Evolutionary conservation across 2,888 invertebrate species (phyloP).

Genomic region (Andrena marginata): DNA sequence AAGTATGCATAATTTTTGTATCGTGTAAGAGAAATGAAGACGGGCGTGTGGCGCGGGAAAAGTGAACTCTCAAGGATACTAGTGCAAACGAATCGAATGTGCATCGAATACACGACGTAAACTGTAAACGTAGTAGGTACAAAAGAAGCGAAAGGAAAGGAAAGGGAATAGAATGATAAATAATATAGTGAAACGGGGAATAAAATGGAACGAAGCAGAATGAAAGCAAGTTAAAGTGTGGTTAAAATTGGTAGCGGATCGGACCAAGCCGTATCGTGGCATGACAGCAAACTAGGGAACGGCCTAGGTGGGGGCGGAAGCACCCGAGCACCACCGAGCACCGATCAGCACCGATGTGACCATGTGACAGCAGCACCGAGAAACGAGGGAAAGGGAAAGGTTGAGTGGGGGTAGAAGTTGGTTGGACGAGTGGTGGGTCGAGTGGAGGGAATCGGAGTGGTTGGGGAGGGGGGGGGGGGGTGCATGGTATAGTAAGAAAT

Average conservation of each 20-base stretch:
- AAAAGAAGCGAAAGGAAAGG: background rate
- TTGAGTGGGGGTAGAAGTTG: background rate
- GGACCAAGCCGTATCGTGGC: constrained; percentile 24
- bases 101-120: background rate
- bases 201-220: constrained; percentile 1
- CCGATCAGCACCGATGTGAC: background rate
- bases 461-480: constrained; percentile 1
- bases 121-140: background rate
- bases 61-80: too few species aligned
- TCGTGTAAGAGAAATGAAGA: too few species aligned
- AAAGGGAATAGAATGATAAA: background rate
- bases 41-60: too few species aligned
- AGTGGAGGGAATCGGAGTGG: background rate
- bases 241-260: constrained; percentile 36
- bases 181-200: background rate
- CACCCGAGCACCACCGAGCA: constrained; percentile 9
- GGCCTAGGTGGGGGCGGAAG: background rate
- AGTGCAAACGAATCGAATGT: too few species aligned
- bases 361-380: constrained; percentile 12
- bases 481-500: constrained; percentile 11
- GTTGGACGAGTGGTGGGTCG: background rate
- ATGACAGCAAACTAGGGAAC: constrained; percentile 2
- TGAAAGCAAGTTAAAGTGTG: constrained; percentile 25
- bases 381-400: constrained; percentile 1
- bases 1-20: too few species aligned